Conservation (phyloP, 2,113 vertebrate species). For the Petrocephalus microphthalmus region DNA sequence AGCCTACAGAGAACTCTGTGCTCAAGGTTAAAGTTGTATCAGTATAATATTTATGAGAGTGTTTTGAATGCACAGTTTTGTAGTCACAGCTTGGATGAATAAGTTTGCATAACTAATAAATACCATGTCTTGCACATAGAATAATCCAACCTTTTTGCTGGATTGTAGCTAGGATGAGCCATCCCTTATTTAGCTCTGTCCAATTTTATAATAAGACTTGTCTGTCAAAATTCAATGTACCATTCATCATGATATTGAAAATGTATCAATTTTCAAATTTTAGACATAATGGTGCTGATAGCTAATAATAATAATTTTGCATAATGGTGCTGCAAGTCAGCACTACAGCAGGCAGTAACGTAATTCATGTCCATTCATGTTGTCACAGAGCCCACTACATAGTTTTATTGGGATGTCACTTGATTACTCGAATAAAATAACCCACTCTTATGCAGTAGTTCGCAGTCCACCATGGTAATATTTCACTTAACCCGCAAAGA, state of each 20-base stretch:
- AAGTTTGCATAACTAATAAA: background rate
- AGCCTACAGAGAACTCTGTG: background rate
- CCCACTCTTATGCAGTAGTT: background rate
- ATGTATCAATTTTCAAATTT: background rate
- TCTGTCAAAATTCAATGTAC: background rate
- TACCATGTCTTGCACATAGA: background rate
- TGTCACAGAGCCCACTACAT: background rate
- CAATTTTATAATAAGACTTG: background rate
- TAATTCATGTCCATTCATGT: background rate
- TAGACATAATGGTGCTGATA: background rate
- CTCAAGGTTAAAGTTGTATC: background rate
- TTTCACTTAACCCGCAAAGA: background rate
- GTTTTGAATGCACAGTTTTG: background rate
- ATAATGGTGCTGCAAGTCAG: background rate
- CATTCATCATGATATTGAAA: background rate
- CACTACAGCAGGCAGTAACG: background rate
- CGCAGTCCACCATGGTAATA: background rate
- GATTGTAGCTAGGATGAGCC: background rate
- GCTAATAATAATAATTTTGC: background rate
- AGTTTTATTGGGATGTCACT: background rate
- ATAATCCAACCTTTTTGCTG: background rate
- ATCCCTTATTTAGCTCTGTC: background rate
- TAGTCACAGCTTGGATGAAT: background rate
- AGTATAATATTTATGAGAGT: background rate
- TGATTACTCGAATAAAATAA: background rate